Conservation (phyloP, 2,888 invertebrate species). For the Automeris io region DNA sequence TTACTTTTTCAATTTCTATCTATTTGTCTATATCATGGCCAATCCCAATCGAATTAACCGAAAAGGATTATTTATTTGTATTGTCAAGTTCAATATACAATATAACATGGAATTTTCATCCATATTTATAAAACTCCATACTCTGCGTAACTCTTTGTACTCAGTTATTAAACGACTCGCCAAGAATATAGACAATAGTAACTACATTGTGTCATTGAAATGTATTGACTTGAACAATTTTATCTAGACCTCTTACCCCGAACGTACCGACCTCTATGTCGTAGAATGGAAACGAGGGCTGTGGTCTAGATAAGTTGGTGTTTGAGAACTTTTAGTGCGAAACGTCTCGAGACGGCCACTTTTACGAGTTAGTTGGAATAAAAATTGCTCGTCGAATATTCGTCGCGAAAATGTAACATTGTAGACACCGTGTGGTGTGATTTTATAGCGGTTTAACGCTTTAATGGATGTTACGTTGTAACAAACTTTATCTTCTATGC, state of each 20-base stretch:
- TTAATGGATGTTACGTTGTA: conserved; percentile 1
- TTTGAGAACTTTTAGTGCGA: conserved; percentile 8
- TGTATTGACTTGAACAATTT: conserved; percentile 2
- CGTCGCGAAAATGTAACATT: neutral
- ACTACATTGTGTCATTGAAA: conserved; percentile 24
- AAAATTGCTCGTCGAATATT: conserved; percentile 15
- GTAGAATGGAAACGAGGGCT: conserved; percentile 9
- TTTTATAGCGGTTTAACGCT: neutral
- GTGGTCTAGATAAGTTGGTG: conserved; percentile 13
- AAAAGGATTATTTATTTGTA: too few species aligned
- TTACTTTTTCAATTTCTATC: too few species aligned
- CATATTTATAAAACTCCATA: neutral
- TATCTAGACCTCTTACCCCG: conserved; percentile 13
- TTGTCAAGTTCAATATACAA: too few species aligned
- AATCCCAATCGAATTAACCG: too few species aligned
- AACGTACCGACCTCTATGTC: conserved; percentile 7
- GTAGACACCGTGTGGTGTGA: neutral
- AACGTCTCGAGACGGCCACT: conserved; percentile 16
- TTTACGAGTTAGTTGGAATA: conserved; percentile 21
- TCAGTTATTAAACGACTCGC: conserved; percentile 16
- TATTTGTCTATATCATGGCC: too few species aligned
- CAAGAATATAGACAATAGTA: conserved; percentile 14
- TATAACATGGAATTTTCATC: too few species aligned
- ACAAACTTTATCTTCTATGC: neutral
- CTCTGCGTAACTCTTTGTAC: conserved; percentile 10